Percentiles rank a stretch among this genome's conserved stretches.
These are phyloP conservation scores for Lanius ludovicianus DNA, from an alignment of 2,113 vertebrate species.

Conservation along the genomic window DNA sequence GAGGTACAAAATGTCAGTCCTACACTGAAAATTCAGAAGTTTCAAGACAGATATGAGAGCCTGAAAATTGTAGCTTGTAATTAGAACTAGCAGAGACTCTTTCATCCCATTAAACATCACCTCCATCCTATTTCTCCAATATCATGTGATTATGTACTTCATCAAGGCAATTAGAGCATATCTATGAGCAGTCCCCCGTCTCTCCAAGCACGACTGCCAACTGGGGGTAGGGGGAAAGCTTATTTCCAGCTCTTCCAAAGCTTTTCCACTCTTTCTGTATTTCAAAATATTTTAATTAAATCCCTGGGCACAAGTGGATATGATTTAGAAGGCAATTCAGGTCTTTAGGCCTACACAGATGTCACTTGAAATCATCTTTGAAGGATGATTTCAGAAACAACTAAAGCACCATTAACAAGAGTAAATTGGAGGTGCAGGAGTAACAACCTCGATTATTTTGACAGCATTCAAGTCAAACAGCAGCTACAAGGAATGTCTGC, in stretches of 20 bases:
- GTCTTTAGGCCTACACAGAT: constrained; percentile 46
- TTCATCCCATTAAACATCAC: constrained; percentile 19
- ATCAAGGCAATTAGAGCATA: constrained; percentile 52
- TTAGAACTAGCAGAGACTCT: constrained; percentile 18
- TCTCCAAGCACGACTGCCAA: not conserved
- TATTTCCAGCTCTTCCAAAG: not conserved
- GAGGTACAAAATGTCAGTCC: not conserved
- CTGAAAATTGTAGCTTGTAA: not conserved
- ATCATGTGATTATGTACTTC: constrained; percentile 31
- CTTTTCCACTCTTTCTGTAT: not conserved
- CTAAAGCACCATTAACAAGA: not conserved
- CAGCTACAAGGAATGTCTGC: not conserved
- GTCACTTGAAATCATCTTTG: constrained; percentile 56
- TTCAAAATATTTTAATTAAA: constrained; percentile 50
- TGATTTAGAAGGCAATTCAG: constrained; percentile 43
- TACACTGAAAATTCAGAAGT: not conserved
- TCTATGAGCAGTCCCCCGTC: constrained; percentile 17
- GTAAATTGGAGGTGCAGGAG: constrained; percentile 8
- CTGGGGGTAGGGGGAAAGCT: not conserved
- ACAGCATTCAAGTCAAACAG: constrained; percentile 23
- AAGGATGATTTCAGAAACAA: constrained; percentile 56
- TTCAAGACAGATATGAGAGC: not conserved
- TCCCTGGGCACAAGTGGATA: not conserved
- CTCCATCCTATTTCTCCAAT: not conserved
- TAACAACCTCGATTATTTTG: constrained; percentile 29